Evolutionary conservation across 2,888 invertebrate genomes (phyloP).

Genomic region (Euzophera pinguis): DNA sequence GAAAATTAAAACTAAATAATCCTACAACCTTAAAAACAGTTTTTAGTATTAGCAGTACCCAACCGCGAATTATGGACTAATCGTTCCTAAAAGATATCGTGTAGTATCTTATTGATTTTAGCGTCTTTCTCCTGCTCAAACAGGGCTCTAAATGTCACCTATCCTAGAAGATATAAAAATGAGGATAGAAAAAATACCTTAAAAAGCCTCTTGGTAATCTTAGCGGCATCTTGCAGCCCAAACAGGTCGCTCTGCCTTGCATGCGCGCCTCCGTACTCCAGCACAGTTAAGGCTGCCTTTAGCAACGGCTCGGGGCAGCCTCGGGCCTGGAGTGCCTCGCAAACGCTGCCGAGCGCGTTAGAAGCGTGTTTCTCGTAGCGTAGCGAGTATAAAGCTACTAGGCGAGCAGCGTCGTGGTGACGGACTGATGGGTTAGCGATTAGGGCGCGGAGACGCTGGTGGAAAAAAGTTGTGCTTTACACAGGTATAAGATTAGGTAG

Average conservation of each 20-base stretch:
- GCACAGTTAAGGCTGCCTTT: conserved; percentile 82
- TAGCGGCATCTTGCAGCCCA: conserved; percentile 89
- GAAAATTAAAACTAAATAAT: no score
- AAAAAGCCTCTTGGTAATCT: conserved; percentile 94
- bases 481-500: no score
- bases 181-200: conserved; percentile 74
- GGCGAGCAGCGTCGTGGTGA: conserved; percentile 89
- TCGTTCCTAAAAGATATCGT: no score
- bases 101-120: no score
- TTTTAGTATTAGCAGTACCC: no score
- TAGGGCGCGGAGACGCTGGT: conserved; percentile 87
- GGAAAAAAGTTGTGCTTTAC: no score
- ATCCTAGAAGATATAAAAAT: no score
- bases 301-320: conserved; percentile 83
- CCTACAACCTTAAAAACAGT: no score
- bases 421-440: conserved; percentile 86
- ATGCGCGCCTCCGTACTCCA: conserved; percentile 93
- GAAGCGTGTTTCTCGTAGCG: conserved; percentile 94
- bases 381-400: conserved; percentile 95
- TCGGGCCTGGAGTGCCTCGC: conserved; percentile 85
- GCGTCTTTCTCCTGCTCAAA: no score
- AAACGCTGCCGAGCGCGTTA: conserved; percentile 86
- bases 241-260: conserved; percentile 91
- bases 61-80: no score
- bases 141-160: no score